These are phyloP conservation scores for Caenorhabditis japonica DNA, from an alignment of 2,888 invertebrate species.

Conservation along the genomic window DNA sequence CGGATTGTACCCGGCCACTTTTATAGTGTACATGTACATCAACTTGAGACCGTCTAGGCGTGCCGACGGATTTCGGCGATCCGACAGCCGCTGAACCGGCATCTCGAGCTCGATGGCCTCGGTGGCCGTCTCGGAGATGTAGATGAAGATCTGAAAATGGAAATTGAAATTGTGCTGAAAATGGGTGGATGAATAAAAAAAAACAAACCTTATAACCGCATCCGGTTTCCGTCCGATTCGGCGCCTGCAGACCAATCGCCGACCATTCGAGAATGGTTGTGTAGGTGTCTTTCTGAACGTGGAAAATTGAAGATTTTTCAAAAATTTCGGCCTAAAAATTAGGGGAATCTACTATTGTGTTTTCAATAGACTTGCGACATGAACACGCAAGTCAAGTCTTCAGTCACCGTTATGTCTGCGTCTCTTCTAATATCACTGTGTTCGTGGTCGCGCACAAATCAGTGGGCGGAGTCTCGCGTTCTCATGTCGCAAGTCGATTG, in stretches of 20 bases:
- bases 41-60: conserved; percentile 71
- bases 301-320: background rate
- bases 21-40: conserved; percentile 72
- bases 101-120: conserved; percentile 65
- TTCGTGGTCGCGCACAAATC: too few relatives aligned
- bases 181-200: too few relatives aligned
- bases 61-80: conserved; percentile 67
- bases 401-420: too few relatives aligned
- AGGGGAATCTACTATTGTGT: too few relatives aligned
- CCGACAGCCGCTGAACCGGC: conserved; percentile 63
- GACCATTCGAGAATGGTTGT: conserved; percentile 72
- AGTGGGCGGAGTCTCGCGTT: too few relatives aligned
- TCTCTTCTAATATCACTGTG: too few relatives aligned
- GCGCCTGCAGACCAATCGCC: conserved; percentile 48
- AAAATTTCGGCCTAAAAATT: too few relatives aligned
- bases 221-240: conserved; percentile 49
- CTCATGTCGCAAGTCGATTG: too few relatives aligned
- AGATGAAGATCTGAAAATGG: conserved; percentile 56
- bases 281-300: conserved; percentile 51
- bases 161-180: too few relatives aligned
- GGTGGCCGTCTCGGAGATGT: conserved; percentile 60
- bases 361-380: too few relatives aligned
- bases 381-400: too few relatives aligned
- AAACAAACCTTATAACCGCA: conserved; percentile 63
- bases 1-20: conserved; percentile 71